Evolutionary conservation across 2,113 vertebrate genomes (phyloP), one percentile per base, ranked within the genome.

Genomic region (Tautogolabrus adspersus): DNA sequence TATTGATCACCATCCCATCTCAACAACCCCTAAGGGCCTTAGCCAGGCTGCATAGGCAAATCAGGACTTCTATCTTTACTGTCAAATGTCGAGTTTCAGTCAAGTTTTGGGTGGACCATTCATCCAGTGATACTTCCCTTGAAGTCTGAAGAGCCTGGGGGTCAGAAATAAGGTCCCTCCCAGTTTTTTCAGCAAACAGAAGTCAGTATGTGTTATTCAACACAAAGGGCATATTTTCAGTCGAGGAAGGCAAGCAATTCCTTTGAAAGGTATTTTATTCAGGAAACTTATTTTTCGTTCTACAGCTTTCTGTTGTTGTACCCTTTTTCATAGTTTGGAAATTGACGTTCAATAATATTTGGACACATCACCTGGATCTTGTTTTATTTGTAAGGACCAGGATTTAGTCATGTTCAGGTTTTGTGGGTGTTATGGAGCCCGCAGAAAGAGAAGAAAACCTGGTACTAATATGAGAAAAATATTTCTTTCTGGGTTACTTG

Each of bases 181-280:
- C 40, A 15, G 54, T 87, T 90, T 83, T 47, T 74, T 47, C 19
- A 75, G 52, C 67, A 75, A 83, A 89, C 46, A 66, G n/a, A 77
- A 83, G 78, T 2, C 13, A 16, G 3, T 19, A 52, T 52, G n/a
- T 52, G 2, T 15, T 19, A 47, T 10, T 3, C 8, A 54, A 8
- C 51, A 10, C 18, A 1, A 19, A 18, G 47, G 9, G 18, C 42
- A 38, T 63, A 9, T 51, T 60, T 44, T 22, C 0, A 13, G 12
- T 10, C 19, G 23, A 23, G 15, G 26, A 74, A n/a, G 10, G 42
- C 11, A 3, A 19, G 10, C 13, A 6, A 21, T 54, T 73, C 58
- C 49, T 21, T 63, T 30, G 37, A 63, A 54, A 66, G 3, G 1
- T 23, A 8, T 30, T 38, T 16, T 21, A 65, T 57, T 15, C 15